These are phyloP conservation scores for Mamestra configurata DNA, from an alignment of 1,140 invertebrate genomes.

Conservation along the genomic window DNA sequence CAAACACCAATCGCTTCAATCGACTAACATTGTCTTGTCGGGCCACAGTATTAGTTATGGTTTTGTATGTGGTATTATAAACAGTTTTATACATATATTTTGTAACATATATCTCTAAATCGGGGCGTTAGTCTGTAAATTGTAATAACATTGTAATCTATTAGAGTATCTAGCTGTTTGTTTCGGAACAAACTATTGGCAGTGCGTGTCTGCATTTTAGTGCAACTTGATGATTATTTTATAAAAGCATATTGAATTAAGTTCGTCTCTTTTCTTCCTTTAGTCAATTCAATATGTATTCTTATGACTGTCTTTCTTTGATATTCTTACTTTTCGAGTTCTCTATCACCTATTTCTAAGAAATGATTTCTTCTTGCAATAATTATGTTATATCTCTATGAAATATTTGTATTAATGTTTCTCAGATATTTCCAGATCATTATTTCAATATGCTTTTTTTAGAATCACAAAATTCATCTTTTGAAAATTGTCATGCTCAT, in stretches of 20 bases:
- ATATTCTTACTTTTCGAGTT: conserved; percentile 38
- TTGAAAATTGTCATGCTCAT: conserved; percentile 71
- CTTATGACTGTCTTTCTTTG: neutral
- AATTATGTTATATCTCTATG: conserved; percentile 49
- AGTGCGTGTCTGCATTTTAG: conserved; percentile 89
- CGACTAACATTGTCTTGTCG: conserved; percentile 87
- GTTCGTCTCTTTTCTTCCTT: conserved; percentile 63
- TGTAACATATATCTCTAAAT: conserved; percentile 84
- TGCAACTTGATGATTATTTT: conserved; percentile 84
- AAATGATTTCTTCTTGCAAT: conserved; percentile 44
- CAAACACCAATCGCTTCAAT: conserved; percentile 89
- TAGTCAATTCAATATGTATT: conserved; percentile 50
- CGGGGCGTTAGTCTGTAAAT: conserved; percentile 74
- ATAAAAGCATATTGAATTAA: conserved; percentile 86
- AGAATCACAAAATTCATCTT: conserved; percentile 77
- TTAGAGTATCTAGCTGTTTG: conserved; percentile 73
- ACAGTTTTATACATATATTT: conserved; percentile 77
- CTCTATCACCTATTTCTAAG: conserved; percentile 14
- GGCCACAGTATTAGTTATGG: conserved; percentile 83
- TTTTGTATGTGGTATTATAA: conserved; percentile 85
- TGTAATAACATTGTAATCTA: conserved; percentile 67
- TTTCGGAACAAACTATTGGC: conserved; percentile 74
- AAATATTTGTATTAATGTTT: conserved; percentile 45
- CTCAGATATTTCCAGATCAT: conserved; percentile 52
- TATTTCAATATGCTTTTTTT: conserved; percentile 86